Evolutionary conservation across 2,888 invertebrate species (phyloP).

Genomic region (Parapristionchus giblindavisi): DNA sequence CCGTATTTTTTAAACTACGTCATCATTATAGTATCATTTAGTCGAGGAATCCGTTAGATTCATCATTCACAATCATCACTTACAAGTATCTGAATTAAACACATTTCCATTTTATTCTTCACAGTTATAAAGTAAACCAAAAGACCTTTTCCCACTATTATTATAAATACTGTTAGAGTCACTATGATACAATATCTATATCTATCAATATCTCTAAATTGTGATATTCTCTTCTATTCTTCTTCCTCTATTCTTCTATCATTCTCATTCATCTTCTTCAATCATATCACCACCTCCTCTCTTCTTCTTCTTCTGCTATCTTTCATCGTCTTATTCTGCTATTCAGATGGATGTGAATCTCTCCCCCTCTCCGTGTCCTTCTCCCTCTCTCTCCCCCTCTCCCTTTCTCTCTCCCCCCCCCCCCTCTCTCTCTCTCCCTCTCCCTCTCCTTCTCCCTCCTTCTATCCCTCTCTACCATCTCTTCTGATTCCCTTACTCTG

Average conservation of each 20-base stretch:
- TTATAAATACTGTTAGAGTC: too few species aligned
- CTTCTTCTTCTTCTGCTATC: not conserved
- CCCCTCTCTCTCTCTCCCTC: conserved; percentile 32
- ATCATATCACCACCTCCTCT: not conserved
- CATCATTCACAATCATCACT: too few species aligned
- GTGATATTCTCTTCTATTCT: not conserved
- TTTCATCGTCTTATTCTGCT: too few species aligned
- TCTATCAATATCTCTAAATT: not conserved
- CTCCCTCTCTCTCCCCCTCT: not conserved
- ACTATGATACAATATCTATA: not conserved
- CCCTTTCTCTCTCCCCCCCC: not conserved
- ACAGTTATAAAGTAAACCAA: too few species aligned
- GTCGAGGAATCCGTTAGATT: too few species aligned
- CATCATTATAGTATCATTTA: too few species aligned
- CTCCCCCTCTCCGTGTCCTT: not conserved
- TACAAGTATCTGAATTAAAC: too few species aligned
- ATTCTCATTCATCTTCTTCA: not conserved
- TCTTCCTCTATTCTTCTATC: not conserved
- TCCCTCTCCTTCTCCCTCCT: not conserved
- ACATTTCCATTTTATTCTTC: too few species aligned
- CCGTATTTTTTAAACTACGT: too few species aligned
- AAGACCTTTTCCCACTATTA: too few species aligned
- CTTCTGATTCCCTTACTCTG: not conserved
- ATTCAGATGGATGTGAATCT: too few species aligned
- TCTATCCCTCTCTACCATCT: not conserved